A percentile compares a stretch with the other conserved stretches of the same genome.
Conservation (phyloP, 2,113 vertebrate species). For the Myrmophylax atrothorax region DNA sequence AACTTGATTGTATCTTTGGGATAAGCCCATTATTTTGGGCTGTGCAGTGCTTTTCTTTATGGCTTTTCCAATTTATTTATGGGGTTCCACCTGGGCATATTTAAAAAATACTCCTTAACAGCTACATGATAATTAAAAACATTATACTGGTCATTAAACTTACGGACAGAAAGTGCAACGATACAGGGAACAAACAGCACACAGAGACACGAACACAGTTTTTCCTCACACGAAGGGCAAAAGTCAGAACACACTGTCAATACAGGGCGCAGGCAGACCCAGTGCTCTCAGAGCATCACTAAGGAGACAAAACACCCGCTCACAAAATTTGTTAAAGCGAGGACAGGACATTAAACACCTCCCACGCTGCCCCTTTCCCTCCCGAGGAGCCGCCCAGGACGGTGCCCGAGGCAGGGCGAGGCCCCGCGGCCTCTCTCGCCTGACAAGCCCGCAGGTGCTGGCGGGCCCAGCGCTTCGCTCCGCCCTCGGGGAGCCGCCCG, state of each 20-base stretch:
- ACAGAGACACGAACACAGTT: accelerated
- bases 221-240: accelerated
- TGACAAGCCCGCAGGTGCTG: not conserved
- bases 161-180: accelerated
- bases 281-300: accelerated
- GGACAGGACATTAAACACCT: accelerated
- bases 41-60: not conserved
- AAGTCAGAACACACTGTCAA: not conserved
- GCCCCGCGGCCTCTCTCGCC: too few relatives aligned
- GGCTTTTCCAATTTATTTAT: not conserved
- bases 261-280: not conserved
- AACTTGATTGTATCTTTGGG: accelerated
- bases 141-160: too few relatives aligned
- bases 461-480: not conserved
- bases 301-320: not conserved
- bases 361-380: accelerated
- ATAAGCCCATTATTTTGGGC: not conserved
- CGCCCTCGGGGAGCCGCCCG: accelerated
- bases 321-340: not conserved
- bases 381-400: not conserved
- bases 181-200: not conserved
- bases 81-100: accelerated
- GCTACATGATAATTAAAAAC: not conserved
- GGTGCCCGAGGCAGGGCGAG: too few relatives aligned
- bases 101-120: accelerated